Base-by-base conservation (phyloP, 2,888 invertebrate species). In the Copidosoma aretas region DNA sequence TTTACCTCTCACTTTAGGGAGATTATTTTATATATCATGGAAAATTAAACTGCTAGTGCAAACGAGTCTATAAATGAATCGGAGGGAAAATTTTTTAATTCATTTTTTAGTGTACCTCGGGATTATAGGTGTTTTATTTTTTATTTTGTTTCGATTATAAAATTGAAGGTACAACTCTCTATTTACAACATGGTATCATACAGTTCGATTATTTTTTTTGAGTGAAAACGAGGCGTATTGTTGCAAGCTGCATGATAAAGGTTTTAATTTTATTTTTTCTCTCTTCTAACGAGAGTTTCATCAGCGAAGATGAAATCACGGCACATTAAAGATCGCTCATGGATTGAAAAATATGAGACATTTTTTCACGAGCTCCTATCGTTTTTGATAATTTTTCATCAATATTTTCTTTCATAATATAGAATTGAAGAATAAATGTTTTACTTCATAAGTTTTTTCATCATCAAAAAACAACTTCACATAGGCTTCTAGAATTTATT, bases 121-220 rank as follows among this genome's bases (percentile, higher is more conserved):
- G 10, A 41, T 8, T 14, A 41, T 14, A 41, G 41, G 41, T 14
- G 14, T 41, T 41, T 41, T 14, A 41, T 41, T 14, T 8, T 41
- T 46, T 17, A 17, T 46, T 46, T 17, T 4, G 4, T 46, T 32
- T 46, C 43, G 41, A 41, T 8, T 10, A 46, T 46, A 46, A 46
- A 46, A 17, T 14, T 56, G 62, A 65, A 62, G 43, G 56, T 70
- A 60, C 64, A 67, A 64, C 51, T 56, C 57, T 59, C 61, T 70
- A 70, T 70, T 56, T 70, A 67, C 70, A 70, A 63, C 54, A 61
- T 49, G 58, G 60, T 67, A 70, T 70, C 25, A 64, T 70, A 70
- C 70, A 67, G 67, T 67, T 67, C 43, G 4, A 64, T 49, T 64
- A 49, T 17, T 46, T 12, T 46, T 67, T 70, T 70, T 67, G 67